Evolutionary conservation across 2,113 vertebrate genomes (phyloP).

Genomic region (Alces alces): DNA sequence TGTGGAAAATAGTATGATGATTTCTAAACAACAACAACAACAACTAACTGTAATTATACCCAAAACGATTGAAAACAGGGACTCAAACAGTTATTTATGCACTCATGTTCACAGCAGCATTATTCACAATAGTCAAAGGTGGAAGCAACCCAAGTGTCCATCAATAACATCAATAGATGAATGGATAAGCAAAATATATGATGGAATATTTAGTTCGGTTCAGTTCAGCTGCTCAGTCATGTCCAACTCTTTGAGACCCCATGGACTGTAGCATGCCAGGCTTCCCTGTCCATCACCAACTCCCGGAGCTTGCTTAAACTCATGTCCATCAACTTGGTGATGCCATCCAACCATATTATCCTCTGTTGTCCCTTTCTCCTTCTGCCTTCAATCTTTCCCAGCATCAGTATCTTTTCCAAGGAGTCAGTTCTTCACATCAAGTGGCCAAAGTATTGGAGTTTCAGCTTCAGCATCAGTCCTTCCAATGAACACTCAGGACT

Average conservation of each 20-base stretch:
- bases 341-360: background rate
- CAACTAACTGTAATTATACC: background rate
- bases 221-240: background rate
- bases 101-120: background rate
- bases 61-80: background rate
- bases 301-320: background rate
- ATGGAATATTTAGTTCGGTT: background rate
- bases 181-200: background rate
- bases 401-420: background rate
- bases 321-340: background rate
- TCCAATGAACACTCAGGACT: background rate
- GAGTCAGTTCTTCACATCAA: background rate
- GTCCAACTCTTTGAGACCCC: background rate
- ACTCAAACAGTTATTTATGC: background rate
- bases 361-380: background rate
- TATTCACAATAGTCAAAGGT: background rate
- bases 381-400: background rate
- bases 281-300: background rate
- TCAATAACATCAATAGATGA: background rate
- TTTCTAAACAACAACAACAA: background rate
- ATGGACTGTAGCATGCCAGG: background rate
- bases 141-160: background rate
- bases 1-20: background rate
- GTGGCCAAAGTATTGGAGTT: background rate
- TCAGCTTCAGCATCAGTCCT: background rate